These are phyloP conservation scores for Rhagoletis pomonella DNA, from an alignment of 1,140 invertebrate genomes.

Conservation along the genomic window DNA sequence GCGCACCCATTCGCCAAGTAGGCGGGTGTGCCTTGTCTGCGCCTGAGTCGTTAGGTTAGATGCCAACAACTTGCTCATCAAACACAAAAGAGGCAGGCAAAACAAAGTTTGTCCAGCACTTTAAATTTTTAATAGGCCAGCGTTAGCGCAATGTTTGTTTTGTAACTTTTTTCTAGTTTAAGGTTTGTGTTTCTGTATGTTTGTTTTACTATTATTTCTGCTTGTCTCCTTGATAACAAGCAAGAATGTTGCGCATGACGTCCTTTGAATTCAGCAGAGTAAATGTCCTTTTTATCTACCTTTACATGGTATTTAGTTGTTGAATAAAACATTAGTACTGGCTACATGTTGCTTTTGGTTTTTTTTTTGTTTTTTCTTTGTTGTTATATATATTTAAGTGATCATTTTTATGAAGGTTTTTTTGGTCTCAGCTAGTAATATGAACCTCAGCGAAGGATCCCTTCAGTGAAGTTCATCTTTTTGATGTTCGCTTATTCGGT, in stretches of 20 bases:
- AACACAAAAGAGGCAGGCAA: not conserved
- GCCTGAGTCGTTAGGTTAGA: not conserved
- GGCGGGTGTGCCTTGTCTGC: no score
- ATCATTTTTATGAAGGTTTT: no score
- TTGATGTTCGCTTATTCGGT: no score
- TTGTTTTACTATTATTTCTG: not conserved
- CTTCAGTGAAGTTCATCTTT: no score
- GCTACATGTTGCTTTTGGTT: no score
- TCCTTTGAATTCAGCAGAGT: not conserved
- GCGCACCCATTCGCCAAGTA: no score
- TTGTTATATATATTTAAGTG: no score
- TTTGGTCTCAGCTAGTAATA: no score
- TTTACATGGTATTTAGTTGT: conserved; percentile 12
- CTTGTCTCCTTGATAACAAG: not conserved
- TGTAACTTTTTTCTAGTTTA: not conserved
- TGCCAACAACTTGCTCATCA: conserved; percentile 12
- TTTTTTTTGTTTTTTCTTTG: no score
- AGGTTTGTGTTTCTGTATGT: not conserved
- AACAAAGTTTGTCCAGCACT: conserved; percentile 18
- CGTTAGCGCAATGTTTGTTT: not conserved
- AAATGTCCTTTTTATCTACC: not conserved
- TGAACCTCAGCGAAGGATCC: no score
- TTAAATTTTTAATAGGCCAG: conserved; percentile 15
- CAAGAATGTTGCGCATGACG: not conserved
- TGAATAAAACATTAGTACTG: not conserved